phyloP scores from a whole-genome alignment of 1,140 invertebrate genomes.

The Drosophila sturtevanti region DNA sequence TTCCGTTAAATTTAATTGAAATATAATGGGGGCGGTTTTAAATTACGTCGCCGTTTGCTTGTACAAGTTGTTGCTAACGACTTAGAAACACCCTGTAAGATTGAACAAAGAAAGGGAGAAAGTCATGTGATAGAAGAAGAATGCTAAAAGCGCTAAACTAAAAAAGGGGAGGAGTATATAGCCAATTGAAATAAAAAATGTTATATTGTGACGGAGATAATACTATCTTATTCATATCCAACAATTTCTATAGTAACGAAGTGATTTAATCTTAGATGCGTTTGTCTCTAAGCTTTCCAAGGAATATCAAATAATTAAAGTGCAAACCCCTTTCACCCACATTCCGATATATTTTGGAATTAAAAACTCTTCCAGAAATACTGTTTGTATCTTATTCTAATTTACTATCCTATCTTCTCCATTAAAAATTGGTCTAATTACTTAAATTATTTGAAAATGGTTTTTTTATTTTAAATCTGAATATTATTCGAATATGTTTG shows the following conservation, averaged over 20 bases:
- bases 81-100: constrained; percentile 6
- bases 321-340: neutral
- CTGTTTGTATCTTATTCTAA: too few species aligned
- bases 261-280: neutral
- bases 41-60: constrained; percentile 55
- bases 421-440: too few species aligned
- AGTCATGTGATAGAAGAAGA: neutral
- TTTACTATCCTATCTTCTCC: too few species aligned
- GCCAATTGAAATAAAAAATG: neutral
- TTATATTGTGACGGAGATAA: neutral
- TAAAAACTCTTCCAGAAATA: too few species aligned
- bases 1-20: constrained; percentile 75
- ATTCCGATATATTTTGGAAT: neutral
- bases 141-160: neutral
- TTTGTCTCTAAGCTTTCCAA: neutral
- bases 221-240: neutral
- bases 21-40: constrained; percentile 75
- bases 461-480: too few species aligned
- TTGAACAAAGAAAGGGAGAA: neutral
- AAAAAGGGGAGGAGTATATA: neutral
- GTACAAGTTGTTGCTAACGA: neutral
- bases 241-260: neutral
- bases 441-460: too few species aligned
- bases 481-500: too few species aligned
- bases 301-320: neutral